phyloP scores from a whole-genome alignment of 2,113 vertebrate genomes.

The Megaceryle maxima region DNA sequence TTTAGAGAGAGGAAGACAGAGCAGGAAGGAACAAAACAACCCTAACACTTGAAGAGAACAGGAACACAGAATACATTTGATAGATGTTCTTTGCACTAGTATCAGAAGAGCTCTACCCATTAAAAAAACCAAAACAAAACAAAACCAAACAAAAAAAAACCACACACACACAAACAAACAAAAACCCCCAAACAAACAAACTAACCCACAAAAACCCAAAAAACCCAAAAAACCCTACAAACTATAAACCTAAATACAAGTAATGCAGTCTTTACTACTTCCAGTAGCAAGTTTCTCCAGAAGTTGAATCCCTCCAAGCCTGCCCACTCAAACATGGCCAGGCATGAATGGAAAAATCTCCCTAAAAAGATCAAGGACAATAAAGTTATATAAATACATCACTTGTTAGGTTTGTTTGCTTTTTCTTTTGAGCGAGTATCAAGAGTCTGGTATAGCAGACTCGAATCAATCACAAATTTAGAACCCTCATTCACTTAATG shows the following conservation, averaged over 20 bases:
- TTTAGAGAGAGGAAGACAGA: not conserved
- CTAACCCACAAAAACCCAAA: no score
- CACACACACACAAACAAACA: no score
- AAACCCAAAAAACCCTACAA: no score
- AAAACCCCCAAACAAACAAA: no score
- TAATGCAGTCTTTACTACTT: not conserved
- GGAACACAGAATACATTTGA: not conserved
- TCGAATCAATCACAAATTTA: not conserved
- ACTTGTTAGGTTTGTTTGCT: not conserved
- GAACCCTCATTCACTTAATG: conserved; percentile 22
- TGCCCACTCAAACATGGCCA: not conserved
- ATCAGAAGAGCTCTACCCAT: not conserved
- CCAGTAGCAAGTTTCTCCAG: not conserved
- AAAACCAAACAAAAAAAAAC: no score
- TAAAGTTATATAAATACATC: not conserved
- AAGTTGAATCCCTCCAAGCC: not conserved
- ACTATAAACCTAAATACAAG: not conserved
- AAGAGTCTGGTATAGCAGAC: not conserved
- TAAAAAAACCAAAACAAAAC: not conserved
- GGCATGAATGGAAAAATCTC: not conserved
- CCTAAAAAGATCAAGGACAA: not conserved
- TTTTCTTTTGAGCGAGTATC: not conserved
- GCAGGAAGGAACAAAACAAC: not conserved
- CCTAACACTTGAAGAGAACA: not conserved
- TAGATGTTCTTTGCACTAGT: not conserved